Base-by-base conservation (phyloP, 2,797 vertebrate genomes). In the Cottoperca gobio region DNA sequence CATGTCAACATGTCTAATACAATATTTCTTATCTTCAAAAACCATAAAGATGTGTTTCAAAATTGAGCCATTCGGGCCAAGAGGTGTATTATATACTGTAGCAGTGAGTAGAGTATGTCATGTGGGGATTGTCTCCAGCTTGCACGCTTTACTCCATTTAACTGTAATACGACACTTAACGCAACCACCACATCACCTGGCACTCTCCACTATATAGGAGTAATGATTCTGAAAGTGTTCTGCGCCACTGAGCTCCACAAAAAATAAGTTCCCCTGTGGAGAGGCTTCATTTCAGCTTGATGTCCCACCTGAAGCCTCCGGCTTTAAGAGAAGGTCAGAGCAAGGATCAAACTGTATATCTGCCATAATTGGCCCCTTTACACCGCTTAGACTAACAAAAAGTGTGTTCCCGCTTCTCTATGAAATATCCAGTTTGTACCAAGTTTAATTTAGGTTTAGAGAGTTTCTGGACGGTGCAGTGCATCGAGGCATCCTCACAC, bases 351-450 rank as follows among this genome's bases (percentile, higher is more conserved):
- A 70, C 45, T 43, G 23, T 58, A 48, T 53, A 70, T 70, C 9
- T 45, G 23, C 23, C 17, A 13, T 53, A 59, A 75, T 17, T 65
- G 57, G 53, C 23, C 7, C 16, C 35, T 73, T 40, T 11, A 40
- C 31, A 16, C 43, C 8, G 24, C 16, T 55, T 64, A 14, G 40
- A 49, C 31, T 10, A 21, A 63, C 48, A 72, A 61, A 14, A 53
- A 52, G 42, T 39, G 21, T 71, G 53, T 57, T 45, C 7, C 21
- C 68, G 71, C 62, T 7, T 55, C 13, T 63, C 31, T 42, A 43
- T n/a, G 14, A 72, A n/a, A 24, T 46, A 46, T 24, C 68, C 28
- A 31, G 19, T n/a, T n/a, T n/a, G n/a, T 42, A 60, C 43, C 23
- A 33, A 10, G 19, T 62, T 70, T 53, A 17, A 14, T 60, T 43